phyloP scores from a whole-genome alignment of 2,113 vertebrate species.

The Xenotilapia longispinis region DNA sequence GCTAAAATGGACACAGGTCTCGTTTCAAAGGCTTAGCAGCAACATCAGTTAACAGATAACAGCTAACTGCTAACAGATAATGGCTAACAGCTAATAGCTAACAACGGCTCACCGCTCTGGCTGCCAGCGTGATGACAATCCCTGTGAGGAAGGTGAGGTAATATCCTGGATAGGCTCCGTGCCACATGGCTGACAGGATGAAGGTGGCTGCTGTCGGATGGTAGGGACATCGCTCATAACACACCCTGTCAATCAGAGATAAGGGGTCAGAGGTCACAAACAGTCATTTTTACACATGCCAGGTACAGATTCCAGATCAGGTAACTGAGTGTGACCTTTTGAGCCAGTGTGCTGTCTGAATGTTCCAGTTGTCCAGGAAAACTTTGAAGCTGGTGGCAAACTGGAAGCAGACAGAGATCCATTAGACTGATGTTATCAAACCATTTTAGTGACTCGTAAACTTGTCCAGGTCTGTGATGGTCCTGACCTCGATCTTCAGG shows the following conservation, averaged over 20 bases:
- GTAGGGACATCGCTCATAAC: conserved; percentile 84
- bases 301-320: neutral
- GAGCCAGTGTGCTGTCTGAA: conserved; percentile 93
- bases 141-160: conserved; percentile 93
- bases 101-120: conserved; percentile 73
- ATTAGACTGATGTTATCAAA: neutral
- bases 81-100: neutral
- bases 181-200: conserved; percentile 92
- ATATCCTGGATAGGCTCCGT: conserved; percentile 93
- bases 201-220: conserved; percentile 89
- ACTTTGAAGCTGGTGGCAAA: conserved; percentile 94
- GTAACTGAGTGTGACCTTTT: conserved; percentile 72
- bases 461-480: no score
- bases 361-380: conserved; percentile 97
- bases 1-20: neutral
- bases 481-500: conserved; percentile 84
- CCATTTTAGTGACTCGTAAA: neutral
- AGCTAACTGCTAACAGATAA: neutral
- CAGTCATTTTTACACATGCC: neutral
- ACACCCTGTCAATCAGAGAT: conserved; percentile 74
- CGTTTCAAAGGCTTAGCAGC: neutral
- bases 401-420: conserved; percentile 66
- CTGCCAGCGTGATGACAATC: conserved; percentile 84
- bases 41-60: neutral
- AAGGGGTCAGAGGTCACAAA: neutral